Conservation (phyloP, 2,113 vertebrate genomes). For the Oncorhynchus nerka region DNA sequence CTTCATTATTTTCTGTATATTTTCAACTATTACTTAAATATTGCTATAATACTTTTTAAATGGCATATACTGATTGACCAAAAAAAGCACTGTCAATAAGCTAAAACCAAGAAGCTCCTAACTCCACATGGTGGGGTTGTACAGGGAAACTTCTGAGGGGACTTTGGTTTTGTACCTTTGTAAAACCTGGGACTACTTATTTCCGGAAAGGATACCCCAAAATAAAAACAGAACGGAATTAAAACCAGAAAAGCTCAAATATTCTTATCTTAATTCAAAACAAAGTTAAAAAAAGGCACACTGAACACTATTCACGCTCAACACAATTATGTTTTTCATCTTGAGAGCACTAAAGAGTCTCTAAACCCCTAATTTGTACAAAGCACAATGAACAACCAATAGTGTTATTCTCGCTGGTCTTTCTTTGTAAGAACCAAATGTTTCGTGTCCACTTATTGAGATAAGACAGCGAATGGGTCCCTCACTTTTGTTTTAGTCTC, state of each 20-base stretch:
- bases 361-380: constrained; percentile 83
- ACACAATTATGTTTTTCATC: constrained; percentile 65
- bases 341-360: constrained; percentile 46
- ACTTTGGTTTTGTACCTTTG: constrained; percentile 92
- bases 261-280: constrained; percentile 54
- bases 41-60: constrained; percentile 95
- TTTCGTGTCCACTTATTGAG: background rate
- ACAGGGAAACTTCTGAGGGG: constrained; percentile 80
- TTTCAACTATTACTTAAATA: constrained; percentile 78
- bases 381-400: constrained; percentile 68
- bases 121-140: constrained; percentile 86
- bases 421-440: constrained; percentile 52
- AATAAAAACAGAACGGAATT: constrained; percentile 52
- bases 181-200: constrained; percentile 77
- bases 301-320: constrained; percentile 81
- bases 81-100: constrained; percentile 59
- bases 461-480: background rate
- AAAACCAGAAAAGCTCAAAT: constrained; percentile 30
- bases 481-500: background rate
- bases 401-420: constrained; percentile 45
- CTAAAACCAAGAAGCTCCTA: constrained; percentile 63
- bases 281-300: constrained; percentile 82
- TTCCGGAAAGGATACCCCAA: constrained; percentile 53
- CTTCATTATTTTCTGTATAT: constrained; percentile 62
- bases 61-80: constrained; percentile 75